Percentiles rank a stretch among this genome's conserved stretches.
Conservation (phyloP, 2,888 invertebrate genomes). For the Myathropa florea region DNA sequence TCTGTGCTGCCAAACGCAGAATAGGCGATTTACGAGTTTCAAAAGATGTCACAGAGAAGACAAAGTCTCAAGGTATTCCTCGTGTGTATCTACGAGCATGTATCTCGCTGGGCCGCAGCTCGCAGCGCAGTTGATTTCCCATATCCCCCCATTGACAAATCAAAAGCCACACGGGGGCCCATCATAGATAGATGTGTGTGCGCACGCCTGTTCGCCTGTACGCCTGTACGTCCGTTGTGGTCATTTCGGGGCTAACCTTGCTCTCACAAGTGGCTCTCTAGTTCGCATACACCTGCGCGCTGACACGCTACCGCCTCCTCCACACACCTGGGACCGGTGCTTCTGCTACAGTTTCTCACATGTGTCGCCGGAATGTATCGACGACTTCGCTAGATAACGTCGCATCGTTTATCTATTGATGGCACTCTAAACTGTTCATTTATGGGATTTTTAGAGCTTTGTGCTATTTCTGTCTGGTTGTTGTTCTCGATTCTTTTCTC, state of each 20-base stretch:
- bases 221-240: conserved; percentile 6
- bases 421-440: conserved; percentile 70
- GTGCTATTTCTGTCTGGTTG: conserved; percentile 56
- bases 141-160: conserved; percentile 65
- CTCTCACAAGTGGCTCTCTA: conserved; percentile 49
- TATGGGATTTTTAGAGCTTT: conserved; percentile 69
- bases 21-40: conserved; percentile 71
- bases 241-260: conserved; percentile 57
- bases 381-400: conserved; percentile 56
- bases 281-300: conserved; percentile 60
- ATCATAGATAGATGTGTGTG: neutral
- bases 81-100: conserved; percentile 34
- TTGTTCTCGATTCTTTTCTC: neutral
- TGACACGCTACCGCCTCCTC: neutral
- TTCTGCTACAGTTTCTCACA: conserved; percentile 49
- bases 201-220: neutral
- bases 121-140: conserved; percentile 18
- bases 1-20: conserved; percentile 69
- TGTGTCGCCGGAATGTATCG: conserved; percentile 58
- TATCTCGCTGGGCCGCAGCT: conserved; percentile 1
- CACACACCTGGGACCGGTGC: neutral
- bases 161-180: conserved; percentile 42
- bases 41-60: conserved; percentile 69
- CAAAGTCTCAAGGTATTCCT: conserved; percentile 54
- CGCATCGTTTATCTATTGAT: conserved; percentile 71